phyloP scores from a whole-genome alignment of 2,797 vertebrate genomes.

The Natrix natrix region DNA sequence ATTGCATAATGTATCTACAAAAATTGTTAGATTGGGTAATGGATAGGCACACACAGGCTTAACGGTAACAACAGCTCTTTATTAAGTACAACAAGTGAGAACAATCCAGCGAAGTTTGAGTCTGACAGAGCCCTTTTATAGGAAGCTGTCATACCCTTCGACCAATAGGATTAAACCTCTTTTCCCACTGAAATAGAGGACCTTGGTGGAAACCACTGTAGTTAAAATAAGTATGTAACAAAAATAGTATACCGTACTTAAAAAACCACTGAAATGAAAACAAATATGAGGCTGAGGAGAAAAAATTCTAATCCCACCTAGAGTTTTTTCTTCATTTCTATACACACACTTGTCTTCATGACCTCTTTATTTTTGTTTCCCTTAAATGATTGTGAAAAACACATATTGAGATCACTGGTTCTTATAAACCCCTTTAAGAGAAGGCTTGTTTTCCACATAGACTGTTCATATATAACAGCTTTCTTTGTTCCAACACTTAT shows the following conservation, averaged over 20 bases:
- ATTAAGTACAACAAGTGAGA: too few species aligned
- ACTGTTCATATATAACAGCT: neutral
- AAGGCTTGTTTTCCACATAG: rapidly evolving
- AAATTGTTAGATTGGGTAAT: too few species aligned
- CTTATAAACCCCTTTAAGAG: neutral
- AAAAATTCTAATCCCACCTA: neutral
- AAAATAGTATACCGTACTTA: neutral
- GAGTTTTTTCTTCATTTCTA: neutral
- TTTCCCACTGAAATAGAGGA: too few species aligned
- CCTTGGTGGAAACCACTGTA: too few species aligned
- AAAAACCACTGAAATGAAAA: neutral
- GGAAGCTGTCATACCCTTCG: too few species aligned
- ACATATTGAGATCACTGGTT: neutral
- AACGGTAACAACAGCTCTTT: too few species aligned
- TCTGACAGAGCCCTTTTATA: too few species aligned
- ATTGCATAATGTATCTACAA: neutral
- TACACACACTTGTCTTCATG: neutral
- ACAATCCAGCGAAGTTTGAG: too few species aligned
- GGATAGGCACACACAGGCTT: too few species aligned
- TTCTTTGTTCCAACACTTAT: conserved; percentile 1
- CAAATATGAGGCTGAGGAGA: neutral
- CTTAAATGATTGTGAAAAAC: neutral
- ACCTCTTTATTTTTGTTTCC: neutral
- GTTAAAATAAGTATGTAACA: too few species aligned
- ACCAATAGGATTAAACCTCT: too few species aligned